These are phyloP conservation scores for Xestia c-nigrum DNA, from an alignment of 2,888 invertebrate species.

Conservation along the genomic window DNA sequence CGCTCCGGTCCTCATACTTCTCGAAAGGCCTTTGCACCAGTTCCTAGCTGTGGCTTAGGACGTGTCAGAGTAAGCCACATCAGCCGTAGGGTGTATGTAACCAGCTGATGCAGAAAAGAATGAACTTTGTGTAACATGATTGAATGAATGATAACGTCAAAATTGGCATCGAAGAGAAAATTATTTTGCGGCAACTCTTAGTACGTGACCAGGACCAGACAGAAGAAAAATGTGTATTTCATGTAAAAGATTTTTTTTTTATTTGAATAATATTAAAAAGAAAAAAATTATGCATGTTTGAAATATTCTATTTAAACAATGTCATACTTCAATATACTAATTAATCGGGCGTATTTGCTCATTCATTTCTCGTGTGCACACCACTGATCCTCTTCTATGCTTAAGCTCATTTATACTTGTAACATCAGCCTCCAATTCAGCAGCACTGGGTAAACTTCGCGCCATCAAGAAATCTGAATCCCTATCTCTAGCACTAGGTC, in stretches of 20 bases:
- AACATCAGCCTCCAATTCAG: slow-evolving; percentile 11
- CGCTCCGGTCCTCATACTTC: too few relatives aligned
- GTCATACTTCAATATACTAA: background rate
- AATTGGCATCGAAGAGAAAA: too few relatives aligned
- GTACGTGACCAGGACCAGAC: too few relatives aligned
- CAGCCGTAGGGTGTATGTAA: too few relatives aligned
- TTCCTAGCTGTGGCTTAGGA: background rate
- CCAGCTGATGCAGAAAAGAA: too few relatives aligned
- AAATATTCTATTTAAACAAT: background rate
- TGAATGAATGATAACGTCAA: too few relatives aligned
- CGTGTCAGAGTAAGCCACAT: background rate
- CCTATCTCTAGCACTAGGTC: background rate
- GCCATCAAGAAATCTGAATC: slow-evolving; percentile 10
- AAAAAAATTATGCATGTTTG: background rate
- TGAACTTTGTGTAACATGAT: background rate
- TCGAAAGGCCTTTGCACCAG: background rate
- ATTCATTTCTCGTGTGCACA: slow-evolving; percentile 32
- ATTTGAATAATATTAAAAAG: too few relatives aligned
- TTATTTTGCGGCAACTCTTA: background rate
- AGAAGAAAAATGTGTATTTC: background rate
- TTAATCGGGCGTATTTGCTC: slow-evolving; percentile 1
- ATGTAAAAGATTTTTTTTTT: too few relatives aligned
- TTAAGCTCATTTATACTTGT: slow-evolving; percentile 19
- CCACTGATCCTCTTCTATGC: slow-evolving; percentile 9
- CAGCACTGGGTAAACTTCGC: slow-evolving; percentile 10